Conservation (phyloP, 2,113 vertebrate species). For the Myiagra hebetior region DNA sequence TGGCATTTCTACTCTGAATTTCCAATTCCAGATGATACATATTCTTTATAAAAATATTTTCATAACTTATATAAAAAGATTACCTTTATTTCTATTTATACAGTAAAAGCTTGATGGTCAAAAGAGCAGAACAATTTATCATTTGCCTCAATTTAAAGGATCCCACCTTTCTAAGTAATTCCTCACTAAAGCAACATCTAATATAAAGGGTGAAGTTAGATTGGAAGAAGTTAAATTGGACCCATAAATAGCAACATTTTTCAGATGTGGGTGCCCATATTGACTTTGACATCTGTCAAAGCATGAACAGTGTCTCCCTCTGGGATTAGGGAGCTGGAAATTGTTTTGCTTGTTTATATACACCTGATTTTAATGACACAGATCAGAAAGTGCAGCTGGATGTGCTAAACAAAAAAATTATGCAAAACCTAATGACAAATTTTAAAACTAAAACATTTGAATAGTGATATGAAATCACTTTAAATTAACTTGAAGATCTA, state of each 20-base stretch:
- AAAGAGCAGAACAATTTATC: not conserved
- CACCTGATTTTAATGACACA: not conserved
- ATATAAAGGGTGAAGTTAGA: not conserved
- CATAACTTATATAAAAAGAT: not conserved
- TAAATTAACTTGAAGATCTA: not conserved
- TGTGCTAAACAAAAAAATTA: not conserved
- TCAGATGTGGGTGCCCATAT: not conserved
- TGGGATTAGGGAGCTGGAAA: not conserved
- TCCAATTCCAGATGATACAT: accelerated
- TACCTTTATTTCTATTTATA: not conserved
- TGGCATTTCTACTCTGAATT: not conserved
- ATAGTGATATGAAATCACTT: not conserved
- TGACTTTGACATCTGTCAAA: not conserved
- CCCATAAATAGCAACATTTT: not conserved
- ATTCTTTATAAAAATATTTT: not conserved
- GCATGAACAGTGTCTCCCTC: not conserved
- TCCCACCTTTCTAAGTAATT: not conserved
- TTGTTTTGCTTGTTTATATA: not conserved
- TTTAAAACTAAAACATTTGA: not conserved
- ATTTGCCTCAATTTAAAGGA: not conserved
- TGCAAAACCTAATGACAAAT: not conserved
- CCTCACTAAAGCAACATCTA: not conserved
- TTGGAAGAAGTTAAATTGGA: not conserved
- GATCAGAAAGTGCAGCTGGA: not conserved
- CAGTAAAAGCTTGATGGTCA: not conserved